phyloP scores from a whole-genome alignment of 1,140 invertebrate species.

The Ephestia elutella region DNA sequence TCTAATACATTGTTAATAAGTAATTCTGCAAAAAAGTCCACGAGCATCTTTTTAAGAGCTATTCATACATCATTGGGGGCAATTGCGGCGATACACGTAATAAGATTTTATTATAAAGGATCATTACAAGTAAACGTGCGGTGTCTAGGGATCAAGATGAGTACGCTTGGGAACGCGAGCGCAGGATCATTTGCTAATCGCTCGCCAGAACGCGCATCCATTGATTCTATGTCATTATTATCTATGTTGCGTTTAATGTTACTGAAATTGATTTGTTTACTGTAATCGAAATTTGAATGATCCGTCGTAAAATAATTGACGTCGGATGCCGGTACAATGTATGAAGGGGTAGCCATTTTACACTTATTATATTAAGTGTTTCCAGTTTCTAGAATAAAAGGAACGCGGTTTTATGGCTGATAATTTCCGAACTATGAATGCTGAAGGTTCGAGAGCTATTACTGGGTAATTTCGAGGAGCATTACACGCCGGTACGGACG shows the following conservation, averaged over 20 bases:
- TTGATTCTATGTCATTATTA: constrained; percentile 17
- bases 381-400: constrained; percentile 51
- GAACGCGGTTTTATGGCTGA: constrained; percentile 57
- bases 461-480: constrained; percentile 56
- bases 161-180: constrained; percentile 38
- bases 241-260: constrained; percentile 6
- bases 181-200: constrained; percentile 41
- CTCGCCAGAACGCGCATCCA: constrained; percentile 16
- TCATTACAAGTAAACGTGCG: constrained; percentile 57
- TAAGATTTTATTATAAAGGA: constrained; percentile 59
- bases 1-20: neutral
- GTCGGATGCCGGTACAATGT: constrained; percentile 30
- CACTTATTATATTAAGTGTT: constrained; percentile 36
- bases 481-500: constrained; percentile 49
- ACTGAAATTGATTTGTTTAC: constrained; percentile 7
- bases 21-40: neutral
- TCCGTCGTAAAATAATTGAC: constrained; percentile 34
- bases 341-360: constrained; percentile 32
- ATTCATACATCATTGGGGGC: constrained; percentile 48
- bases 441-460: constrained; percentile 55
- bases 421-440: constrained; percentile 66
- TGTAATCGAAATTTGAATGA: constrained; percentile 3
- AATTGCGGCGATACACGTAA: constrained; percentile 47
- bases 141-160: constrained; percentile 42
- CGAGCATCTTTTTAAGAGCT: constrained; percentile 37